Conservation (phyloP, 1,140 invertebrate species). For the Drosophila willistoni region DNA sequence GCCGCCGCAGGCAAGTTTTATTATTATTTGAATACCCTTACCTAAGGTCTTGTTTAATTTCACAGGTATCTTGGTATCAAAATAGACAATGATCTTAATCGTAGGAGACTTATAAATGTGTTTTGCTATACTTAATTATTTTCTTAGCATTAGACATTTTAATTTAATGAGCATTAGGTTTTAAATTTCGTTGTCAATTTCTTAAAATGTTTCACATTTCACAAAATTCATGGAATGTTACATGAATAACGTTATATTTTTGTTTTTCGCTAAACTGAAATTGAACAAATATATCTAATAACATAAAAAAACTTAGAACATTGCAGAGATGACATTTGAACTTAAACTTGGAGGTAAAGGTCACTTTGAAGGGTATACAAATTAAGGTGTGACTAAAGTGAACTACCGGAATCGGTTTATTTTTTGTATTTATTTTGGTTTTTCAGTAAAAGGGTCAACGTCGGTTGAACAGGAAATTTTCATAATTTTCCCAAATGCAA, state of each 20-base stretch:
- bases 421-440: constrained; percentile 15
- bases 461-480: constrained; percentile 49
- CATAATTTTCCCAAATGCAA: constrained; percentile 52
- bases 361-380: neutral
- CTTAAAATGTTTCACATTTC: too few species aligned
- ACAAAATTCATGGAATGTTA: too few species aligned
- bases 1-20: constrained; percentile 41
- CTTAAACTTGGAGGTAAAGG: too few species aligned
- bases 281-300: too few species aligned
- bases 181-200: too few species aligned
- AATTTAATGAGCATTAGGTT: too few species aligned
- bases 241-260: too few species aligned
- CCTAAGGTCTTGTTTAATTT: neutral
- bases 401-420: neutral
- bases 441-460: constrained; percentile 54
- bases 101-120: neutral
- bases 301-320: too few species aligned
- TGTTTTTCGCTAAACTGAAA: too few species aligned
- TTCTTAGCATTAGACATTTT: too few species aligned
- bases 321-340: too few species aligned
- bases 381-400: neutral
- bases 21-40: neutral
- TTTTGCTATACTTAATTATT: too few species aligned
- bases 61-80: neutral
- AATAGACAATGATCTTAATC: neutral